A percentile compares a stretch with the other conserved stretches of the same genome.
Evolutionary conservation across 2,888 invertebrate species (phyloP).

Genomic region (Calephelis perditalis): DNA sequence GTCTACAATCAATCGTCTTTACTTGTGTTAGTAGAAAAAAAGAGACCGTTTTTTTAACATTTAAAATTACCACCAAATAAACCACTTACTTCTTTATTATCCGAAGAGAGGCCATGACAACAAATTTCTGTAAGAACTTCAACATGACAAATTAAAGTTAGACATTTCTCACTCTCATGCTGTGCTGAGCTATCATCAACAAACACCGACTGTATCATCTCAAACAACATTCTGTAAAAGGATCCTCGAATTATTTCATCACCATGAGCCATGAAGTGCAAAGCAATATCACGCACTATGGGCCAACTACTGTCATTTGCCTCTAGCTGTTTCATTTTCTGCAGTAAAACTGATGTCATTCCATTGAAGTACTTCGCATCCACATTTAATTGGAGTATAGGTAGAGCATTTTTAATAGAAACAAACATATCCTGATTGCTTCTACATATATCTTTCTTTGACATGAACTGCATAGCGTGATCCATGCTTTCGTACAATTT

Average conservation of each 20-base stretch:
- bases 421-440: conserved; percentile 52
- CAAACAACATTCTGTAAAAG: conserved; percentile 75
- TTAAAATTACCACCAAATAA: neutral
- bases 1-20: too few species aligned
- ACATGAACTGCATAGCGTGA: conserved; percentile 55
- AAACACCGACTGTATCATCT: conserved; percentile 72
- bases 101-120: conserved; percentile 77
- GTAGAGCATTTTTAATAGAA: conserved; percentile 72
- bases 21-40: too few species aligned
- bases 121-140: conserved; percentile 81
- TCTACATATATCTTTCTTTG: conserved; percentile 43
- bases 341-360: conserved; percentile 53
- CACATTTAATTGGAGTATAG: conserved; percentile 78
- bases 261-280: conserved; percentile 77
- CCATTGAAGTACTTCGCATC: conserved; percentile 72
- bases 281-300: conserved; percentile 55
- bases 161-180: conserved; percentile 60
- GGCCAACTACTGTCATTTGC: conserved; percentile 55
- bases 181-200: conserved; percentile 63
- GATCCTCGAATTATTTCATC: conserved; percentile 70
- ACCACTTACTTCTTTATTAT: conserved; percentile 44
- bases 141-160: conserved; percentile 75
- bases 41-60: too few species aligned
- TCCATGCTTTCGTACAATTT: conserved; percentile 57
- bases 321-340: conserved; percentile 49